Evolutionary conservation across 2,888 invertebrate species (phyloP).

Genomic region (Beris chalybata): DNA sequence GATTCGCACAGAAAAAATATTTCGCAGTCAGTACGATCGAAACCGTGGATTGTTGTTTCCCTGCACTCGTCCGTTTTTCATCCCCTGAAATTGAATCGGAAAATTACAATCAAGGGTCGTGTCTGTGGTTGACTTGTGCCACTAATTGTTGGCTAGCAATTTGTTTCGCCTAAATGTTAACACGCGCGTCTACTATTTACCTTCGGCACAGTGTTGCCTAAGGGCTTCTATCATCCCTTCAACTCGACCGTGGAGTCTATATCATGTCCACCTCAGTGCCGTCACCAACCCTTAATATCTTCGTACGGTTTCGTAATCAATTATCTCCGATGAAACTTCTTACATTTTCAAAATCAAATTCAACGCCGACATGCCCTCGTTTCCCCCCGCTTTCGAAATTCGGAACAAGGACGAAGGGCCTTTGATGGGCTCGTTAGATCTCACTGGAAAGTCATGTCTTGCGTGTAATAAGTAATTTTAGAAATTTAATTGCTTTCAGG

Average conservation of each 20-base stretch:
- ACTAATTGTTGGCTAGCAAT: conserved; percentile 43
- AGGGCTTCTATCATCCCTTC: conserved; percentile 5
- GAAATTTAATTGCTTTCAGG: conserved; percentile 45
- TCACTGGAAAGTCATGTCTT: conserved; percentile 42
- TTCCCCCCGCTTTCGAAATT: neutral
- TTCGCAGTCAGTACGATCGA: too few relatives aligned
- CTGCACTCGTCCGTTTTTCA: too few relatives aligned
- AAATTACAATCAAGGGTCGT: too few relatives aligned
- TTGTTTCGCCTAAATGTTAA: conserved; percentile 54
- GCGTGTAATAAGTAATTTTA: conserved; percentile 47
- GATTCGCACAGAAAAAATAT: too few relatives aligned
- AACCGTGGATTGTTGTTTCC: too few relatives aligned
- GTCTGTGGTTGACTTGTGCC: conserved; percentile 25
- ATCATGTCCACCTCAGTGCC: conserved; percentile 5
- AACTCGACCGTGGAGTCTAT: neutral
- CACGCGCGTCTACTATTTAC: conserved; percentile 45
- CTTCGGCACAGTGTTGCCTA: neutral
- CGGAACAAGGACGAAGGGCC: neutral
- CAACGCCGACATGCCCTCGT: neutral
- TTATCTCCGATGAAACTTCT: conserved; percentile 4
- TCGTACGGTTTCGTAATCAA: conserved; percentile 3
- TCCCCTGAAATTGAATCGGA: too few relatives aligned
- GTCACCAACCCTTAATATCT: neutral
- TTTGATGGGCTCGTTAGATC: conserved; percentile 35
- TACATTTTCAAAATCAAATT: conserved; percentile 1